Evolutionary conservation across 2,113 vertebrate genomes (phyloP).

Genomic region (Peucedramus taeniatus): DNA sequence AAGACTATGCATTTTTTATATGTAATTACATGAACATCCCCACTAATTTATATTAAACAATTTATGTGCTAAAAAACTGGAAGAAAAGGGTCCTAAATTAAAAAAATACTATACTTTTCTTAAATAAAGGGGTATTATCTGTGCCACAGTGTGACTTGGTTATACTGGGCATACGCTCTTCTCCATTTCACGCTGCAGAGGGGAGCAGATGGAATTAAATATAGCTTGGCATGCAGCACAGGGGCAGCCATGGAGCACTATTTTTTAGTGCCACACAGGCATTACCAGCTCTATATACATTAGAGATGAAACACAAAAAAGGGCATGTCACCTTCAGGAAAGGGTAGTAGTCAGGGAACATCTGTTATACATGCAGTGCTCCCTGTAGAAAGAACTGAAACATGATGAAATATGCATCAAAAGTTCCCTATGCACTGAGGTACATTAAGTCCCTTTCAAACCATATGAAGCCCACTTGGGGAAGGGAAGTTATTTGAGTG

Average conservation of each 20-base stretch:
- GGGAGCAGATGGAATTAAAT: constrained; percentile 56
- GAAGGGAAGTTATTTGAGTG: constrained; percentile 30
- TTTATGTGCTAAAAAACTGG: neutral
- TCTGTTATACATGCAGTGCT: constrained; percentile 47
- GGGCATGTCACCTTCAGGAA: constrained; percentile 54
- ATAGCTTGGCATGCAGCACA: constrained; percentile 26
- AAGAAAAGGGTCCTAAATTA: neutral
- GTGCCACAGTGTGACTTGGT: neutral
- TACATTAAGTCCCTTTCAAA: constrained; percentile 51
- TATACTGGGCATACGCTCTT: constrained; percentile 10
- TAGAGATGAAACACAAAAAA: constrained; percentile 40
- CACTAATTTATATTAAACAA: neutral
- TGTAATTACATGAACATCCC: neutral
- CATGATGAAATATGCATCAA: constrained; percentile 46
- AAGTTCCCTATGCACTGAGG: constrained; percentile 38
- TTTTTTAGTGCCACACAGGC: neutral
- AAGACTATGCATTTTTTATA: neutral
- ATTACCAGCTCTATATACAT: constrained; percentile 15
- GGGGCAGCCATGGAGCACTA: constrained; percentile 3
- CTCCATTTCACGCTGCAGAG: neutral
- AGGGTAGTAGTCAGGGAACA: constrained; percentile 26
- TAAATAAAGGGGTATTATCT: neutral
- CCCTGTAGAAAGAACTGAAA: constrained; percentile 47
- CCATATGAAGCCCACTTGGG: constrained; percentile 27
- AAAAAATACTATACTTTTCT: neutral